phyloP scores from a whole-genome alignment of 2,888 invertebrate species.

The Rhyacophila evoluta region DNA sequence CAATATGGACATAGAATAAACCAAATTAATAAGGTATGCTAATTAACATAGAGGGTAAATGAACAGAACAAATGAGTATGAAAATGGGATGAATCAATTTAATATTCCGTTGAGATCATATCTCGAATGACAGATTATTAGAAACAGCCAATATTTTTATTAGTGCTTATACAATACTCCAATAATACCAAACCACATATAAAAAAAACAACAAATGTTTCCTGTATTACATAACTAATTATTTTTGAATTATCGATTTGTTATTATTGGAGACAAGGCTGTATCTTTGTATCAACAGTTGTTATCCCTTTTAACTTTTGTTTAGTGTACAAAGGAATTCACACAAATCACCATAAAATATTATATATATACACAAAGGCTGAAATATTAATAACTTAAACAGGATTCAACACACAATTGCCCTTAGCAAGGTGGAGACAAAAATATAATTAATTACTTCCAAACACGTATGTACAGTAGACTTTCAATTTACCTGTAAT shows the following conservation, averaged over 20 bases:
- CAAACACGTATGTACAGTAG: background rate
- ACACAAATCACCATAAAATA: slow-evolving; percentile 53
- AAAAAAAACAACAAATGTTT: background rate
- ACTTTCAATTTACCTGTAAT: too few relatives aligned
- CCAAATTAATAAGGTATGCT: slow-evolving; percentile 42
- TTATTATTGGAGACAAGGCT: slow-evolving; percentile 48
- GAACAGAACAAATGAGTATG: slow-evolving; percentile 46
- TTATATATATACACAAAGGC: slow-evolving; percentile 57
- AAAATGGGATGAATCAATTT: slow-evolving; percentile 43
- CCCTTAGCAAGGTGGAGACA: slow-evolving; percentile 56
- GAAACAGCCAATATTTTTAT: slow-evolving; percentile 49
- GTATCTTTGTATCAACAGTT: slow-evolving; percentile 54
- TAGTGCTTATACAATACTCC: slow-evolving; percentile 40
- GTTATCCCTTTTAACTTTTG: slow-evolving; percentile 49
- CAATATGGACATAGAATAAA: slow-evolving; percentile 35
- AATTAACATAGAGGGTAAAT: slow-evolving; percentile 42
- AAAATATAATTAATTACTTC: background rate
- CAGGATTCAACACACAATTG: slow-evolving; percentile 64
- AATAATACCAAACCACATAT: slow-evolving; percentile 37
- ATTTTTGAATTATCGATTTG: slow-evolving; percentile 15
- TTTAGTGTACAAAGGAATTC: slow-evolving; percentile 41
- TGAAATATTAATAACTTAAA: slow-evolving; percentile 64
- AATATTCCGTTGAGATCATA: background rate
- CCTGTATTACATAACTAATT: background rate
- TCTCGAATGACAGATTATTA: slow-evolving; percentile 3